A percentile compares a stretch with the other conserved stretches of the same genome.
These are phyloP conservation scores for Hippocampus zosterae DNA, from an alignment of 2,113 vertebrate genomes.

Conservation along the genomic window DNA sequence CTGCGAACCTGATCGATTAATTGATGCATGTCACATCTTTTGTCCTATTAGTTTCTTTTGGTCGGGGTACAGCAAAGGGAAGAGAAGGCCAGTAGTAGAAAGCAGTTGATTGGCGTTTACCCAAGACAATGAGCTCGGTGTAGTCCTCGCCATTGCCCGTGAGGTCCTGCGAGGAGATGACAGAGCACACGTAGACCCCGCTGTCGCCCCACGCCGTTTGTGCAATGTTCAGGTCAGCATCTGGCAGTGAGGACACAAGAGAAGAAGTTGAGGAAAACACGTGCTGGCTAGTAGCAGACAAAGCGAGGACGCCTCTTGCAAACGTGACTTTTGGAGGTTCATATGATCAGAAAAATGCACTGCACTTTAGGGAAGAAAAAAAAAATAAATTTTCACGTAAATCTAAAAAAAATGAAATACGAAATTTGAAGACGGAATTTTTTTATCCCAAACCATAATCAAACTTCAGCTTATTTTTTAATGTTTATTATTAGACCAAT, in stretches of 20 bases:
- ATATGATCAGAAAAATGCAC: not conserved
- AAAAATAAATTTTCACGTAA: too few species aligned
- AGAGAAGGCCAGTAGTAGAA: not conserved
- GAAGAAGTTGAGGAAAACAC: not conserved
- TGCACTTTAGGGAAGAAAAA: too few species aligned
- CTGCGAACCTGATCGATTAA: not conserved
- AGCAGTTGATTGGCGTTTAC: constrained; percentile 54
- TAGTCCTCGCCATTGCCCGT: constrained; percentile 80
- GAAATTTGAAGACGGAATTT: too few species aligned
- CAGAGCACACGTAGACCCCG: constrained; percentile 81
- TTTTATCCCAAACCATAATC: too few species aligned
- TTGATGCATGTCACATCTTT: not conserved
- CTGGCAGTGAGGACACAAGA: constrained; percentile 46
- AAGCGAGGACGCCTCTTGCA: too few species aligned
- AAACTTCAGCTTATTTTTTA: too few species aligned
- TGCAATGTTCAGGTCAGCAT: constrained; percentile 79
- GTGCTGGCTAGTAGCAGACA: too few species aligned
- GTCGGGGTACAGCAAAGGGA: not conserved
- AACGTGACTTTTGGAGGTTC: too few species aligned
- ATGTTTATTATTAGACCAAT: not conserved
- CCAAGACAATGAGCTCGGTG: constrained; percentile 83
- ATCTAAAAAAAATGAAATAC: too few species aligned
- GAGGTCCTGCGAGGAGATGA: constrained; percentile 76
- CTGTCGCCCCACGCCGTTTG: constrained; percentile 88
- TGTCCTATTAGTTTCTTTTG: not conserved